These are phyloP conservation scores for Pseudochirops cupreus DNA, from an alignment of 2,797 vertebrate species.

Conservation along the genomic window DNA sequence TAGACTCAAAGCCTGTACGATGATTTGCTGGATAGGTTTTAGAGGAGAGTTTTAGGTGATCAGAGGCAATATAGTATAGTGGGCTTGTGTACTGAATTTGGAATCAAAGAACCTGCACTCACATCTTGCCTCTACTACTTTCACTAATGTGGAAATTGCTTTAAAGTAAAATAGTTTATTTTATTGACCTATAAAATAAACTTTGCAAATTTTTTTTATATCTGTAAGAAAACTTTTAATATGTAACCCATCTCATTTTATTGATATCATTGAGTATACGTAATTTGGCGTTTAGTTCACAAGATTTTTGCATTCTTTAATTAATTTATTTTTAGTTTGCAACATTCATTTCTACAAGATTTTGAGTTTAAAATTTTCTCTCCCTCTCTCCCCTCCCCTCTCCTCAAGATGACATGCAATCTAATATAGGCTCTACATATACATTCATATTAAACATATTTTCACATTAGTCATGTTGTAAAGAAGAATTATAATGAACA, in stretches of 20 bases:
- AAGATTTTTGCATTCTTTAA: neutral
- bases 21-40: neutral
- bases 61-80: neutral
- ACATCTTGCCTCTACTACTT: neutral
- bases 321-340: neutral
- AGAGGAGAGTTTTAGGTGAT: neutral
- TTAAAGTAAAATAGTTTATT: neutral
- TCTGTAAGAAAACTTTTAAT: neutral
- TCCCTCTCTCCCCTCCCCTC: no score
- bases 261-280: neutral
- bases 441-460: no score
- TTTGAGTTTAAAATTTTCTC: no score
- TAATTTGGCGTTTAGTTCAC: neutral
- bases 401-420: no score
- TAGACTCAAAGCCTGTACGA: no score
- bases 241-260: neutral
- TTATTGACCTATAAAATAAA: neutral
- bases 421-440: no score
- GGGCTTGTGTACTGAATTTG: neutral
- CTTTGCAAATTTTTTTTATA: neutral
- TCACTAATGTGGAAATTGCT: neutral
- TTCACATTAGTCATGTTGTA: no score
- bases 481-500: no score
- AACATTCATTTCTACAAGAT: no score
- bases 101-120: neutral